These are phyloP conservation scores for Micromys minutus DNA, from an alignment of 2,113 vertebrate genomes.

Conservation along the genomic window DNA sequence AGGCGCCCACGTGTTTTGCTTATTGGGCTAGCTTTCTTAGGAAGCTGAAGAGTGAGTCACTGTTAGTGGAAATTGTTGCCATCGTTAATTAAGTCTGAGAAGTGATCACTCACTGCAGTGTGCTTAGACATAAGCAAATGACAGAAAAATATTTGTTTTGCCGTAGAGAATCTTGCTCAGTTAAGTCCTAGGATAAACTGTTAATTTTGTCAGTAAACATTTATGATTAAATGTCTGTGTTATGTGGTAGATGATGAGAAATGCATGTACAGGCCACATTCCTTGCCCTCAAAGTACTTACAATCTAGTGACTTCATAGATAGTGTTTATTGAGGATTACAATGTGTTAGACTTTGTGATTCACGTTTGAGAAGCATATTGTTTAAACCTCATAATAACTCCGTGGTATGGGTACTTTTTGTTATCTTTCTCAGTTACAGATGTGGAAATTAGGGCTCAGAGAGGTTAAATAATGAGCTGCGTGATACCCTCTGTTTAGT, in stretches of 20 bases:
- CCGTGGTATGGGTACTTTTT: neutral
- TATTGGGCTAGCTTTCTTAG: conserved; percentile 58
- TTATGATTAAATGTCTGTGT: conserved; percentile 56
- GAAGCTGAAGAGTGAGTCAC: conserved; percentile 60
- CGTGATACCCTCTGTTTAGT: conserved; percentile 17
- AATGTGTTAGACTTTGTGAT: neutral
- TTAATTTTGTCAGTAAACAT: conserved; percentile 54
- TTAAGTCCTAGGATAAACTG: conserved; percentile 24
- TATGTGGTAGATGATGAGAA: conserved; percentile 30
- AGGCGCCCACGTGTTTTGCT: conserved; percentile 40
- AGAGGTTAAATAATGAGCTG: conserved; percentile 37
- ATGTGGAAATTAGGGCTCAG: conserved; percentile 38
- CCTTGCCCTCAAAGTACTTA: conserved; percentile 50
- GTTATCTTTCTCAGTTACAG: conserved; percentile 18
- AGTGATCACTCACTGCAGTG: conserved; percentile 51
- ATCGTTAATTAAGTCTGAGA: conserved; percentile 63
- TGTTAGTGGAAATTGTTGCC: conserved; percentile 39
- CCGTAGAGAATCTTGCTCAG: neutral
- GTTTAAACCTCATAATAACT: conserved; percentile 34
- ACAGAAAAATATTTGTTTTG: conserved; percentile 41
- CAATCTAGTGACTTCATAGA: conserved; percentile 16
- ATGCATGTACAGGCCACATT: conserved; percentile 13
- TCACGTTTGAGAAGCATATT: neutral
- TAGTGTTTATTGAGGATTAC: conserved; percentile 23
- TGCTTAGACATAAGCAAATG: conserved; percentile 48